A percentile compares a stretch with the other conserved stretches of the same genome.
phyloP scores from a whole-genome alignment of 2,797 vertebrate species.

The Selene dorsalis region DNA sequence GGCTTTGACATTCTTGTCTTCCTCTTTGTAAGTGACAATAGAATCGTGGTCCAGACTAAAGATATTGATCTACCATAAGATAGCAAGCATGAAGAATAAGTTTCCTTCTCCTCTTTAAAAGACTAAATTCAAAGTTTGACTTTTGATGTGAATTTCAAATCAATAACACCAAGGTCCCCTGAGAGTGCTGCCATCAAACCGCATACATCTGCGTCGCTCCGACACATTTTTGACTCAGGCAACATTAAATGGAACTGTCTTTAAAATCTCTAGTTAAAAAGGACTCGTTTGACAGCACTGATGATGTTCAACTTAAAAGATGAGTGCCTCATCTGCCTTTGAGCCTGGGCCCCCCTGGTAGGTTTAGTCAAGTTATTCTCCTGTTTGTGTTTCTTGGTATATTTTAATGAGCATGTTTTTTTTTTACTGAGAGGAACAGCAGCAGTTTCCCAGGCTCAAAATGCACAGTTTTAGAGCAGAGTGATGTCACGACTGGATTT shows the following conservation, averaged over 20 bases:
- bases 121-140: conserved; percentile 71
- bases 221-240: conserved; percentile 75
- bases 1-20: conserved; percentile 5
- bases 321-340: conserved; percentile 76
- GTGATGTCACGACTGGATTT: conserved; percentile 16
- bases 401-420: conserved; percentile 75
- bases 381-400: conserved; percentile 76
- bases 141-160: conserved; percentile 84
- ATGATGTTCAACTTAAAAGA: conserved; percentile 84
- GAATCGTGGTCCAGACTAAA: conserved; percentile 39
- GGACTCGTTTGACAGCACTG: conserved; percentile 82
- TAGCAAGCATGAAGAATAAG: conserved; percentile 65
- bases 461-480: conserved; percentile 18
- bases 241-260: conserved; percentile 75
- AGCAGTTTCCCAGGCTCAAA: conserved; percentile 18
- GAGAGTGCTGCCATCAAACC: conserved; percentile 82
- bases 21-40: conserved; percentile 17
- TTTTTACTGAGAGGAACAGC: conserved; percentile 53
- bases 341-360: conserved; percentile 76
- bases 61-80: conserved; percentile 69
- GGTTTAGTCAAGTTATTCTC: conserved; percentile 69
- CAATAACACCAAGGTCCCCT: conserved; percentile 78
- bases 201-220: conserved; percentile 77
- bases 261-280: conserved; percentile 73
- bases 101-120: conserved; percentile 69